Percentiles rank a stretch among this genome's conserved stretches.
These are phyloP conservation scores for Brachypterus glaber DNA, from an alignment of 2,888 invertebrate species.

Conservation along the genomic window DNA sequence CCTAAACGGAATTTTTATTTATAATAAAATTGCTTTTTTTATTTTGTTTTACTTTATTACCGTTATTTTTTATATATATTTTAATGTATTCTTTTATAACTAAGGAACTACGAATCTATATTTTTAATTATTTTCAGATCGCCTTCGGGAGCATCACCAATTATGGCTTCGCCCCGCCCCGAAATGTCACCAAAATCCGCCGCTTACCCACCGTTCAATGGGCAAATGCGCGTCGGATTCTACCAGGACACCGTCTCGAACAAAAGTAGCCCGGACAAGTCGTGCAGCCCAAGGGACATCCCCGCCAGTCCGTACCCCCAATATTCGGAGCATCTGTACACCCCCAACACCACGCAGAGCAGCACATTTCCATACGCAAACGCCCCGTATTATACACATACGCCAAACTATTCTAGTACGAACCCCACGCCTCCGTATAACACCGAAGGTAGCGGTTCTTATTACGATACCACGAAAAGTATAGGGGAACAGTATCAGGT, in stretches of 20 bases:
- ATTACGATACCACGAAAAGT: conserved; percentile 52
- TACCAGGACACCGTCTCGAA: conserved; percentile 81
- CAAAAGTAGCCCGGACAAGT: conserved; percentile 76
- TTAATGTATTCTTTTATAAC: too few relatives aligned
- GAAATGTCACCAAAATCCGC: conserved; percentile 58
- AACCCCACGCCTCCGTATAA: conserved; percentile 42
- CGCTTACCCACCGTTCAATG: conserved; percentile 64
- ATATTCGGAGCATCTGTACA: conserved; percentile 48
- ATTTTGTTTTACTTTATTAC: too few relatives aligned
- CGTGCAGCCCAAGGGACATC: conserved; percentile 69
- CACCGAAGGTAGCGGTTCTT: conserved; percentile 32
- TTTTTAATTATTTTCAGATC: too few relatives aligned
- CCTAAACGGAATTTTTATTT: too few relatives aligned
- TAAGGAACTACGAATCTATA: too few relatives aligned
- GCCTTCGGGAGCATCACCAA: conserved; percentile 56
- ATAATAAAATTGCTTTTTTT: too few relatives aligned
- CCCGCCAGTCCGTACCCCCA: conserved; percentile 51
- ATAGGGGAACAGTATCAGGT: conserved; percentile 40
- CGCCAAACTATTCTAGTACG: conserved; percentile 38
- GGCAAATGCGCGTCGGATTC: conserved; percentile 77
- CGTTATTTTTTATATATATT: too few relatives aligned
- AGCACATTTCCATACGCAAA: conserved; percentile 32
- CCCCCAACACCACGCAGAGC: conserved; percentile 44
- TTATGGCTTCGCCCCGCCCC: conserved; percentile 59
- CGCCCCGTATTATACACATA: conserved; percentile 35